These are phyloP conservation scores for Syndactyla subalaris DNA, from an alignment of 2,797 vertebrate species.

Conservation along the genomic window DNA sequence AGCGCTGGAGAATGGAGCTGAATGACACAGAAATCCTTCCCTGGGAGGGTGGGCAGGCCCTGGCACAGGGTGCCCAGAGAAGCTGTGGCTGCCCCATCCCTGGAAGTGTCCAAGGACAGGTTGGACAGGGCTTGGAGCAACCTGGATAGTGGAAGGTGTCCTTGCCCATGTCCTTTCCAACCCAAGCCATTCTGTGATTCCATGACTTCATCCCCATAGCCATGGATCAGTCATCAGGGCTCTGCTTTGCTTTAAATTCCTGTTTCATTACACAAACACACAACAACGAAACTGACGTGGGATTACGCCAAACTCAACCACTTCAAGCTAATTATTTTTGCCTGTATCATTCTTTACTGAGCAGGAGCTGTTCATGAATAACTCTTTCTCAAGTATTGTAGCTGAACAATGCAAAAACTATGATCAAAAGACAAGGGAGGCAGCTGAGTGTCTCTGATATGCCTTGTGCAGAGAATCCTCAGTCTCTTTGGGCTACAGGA, in stretches of 20 bases:
- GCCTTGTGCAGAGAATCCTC: not conserved
- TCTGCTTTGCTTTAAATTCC: not conserved
- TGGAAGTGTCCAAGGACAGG: not conserved
- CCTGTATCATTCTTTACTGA: not conserved
- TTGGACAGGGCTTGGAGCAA: fast-evolving
- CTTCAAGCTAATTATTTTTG: conserved; percentile 42
- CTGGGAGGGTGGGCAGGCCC: fast-evolving
- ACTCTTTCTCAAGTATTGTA: not conserved
- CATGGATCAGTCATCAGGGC: not conserved
- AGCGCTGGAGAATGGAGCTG: fast-evolving
- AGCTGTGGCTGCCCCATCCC: not conserved
- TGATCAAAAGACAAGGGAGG: not conserved
- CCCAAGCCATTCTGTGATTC: not conserved
- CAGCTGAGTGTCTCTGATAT: not conserved
- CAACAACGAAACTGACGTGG: not conserved
- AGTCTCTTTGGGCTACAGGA: not conserved
- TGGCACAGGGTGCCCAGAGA: not conserved
- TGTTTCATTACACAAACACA: not conserved
- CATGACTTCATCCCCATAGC: not conserved
- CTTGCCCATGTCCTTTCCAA: not conserved
- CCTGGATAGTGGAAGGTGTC: not conserved
- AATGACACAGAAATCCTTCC: not conserved
- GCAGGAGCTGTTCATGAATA: not conserved
- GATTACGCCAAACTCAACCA: not conserved
- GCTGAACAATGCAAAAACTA: not conserved